Conservation (phyloP, 2,888 invertebrate species). For the Hydriomena furcata region DNA sequence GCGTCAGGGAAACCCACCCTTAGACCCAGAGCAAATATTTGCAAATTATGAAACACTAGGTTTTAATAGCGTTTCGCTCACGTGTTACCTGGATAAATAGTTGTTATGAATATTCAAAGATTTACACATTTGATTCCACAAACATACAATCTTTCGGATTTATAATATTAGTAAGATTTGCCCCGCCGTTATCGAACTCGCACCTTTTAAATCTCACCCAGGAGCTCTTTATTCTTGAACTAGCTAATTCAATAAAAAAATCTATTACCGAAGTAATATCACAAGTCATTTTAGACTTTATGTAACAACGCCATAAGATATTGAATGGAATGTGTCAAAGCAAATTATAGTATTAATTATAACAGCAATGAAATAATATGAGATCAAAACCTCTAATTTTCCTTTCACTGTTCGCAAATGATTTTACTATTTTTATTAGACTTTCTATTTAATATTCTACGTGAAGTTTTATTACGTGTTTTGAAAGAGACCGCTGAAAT, state of each 20-base stretch:
- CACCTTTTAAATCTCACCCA: too few species aligned
- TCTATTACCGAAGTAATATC: slow-evolving; percentile 22
- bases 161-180: too few species aligned
- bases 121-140: too few species aligned
- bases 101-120: too few species aligned
- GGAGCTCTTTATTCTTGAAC: too few species aligned
- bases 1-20: too few species aligned
- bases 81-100: too few species aligned
- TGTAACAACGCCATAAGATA: slow-evolving; percentile 9
- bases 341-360: slow-evolving; percentile 36
- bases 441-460: slow-evolving; percentile 75
- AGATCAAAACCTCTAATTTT: slow-evolving; percentile 60
- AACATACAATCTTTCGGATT: too few species aligned
- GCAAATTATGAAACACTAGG: too few species aligned
- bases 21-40: too few species aligned
- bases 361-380: slow-evolving; percentile 53
- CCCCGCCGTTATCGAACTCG: too few species aligned
- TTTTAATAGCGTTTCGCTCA: too few species aligned
- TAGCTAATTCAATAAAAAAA: slow-evolving; percentile 24
- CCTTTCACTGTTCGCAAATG: slow-evolving; percentile 68
- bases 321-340: slow-evolving; percentile 12
- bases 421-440: slow-evolving; percentile 68
- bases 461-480: slow-evolving; percentile 56
- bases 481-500: slow-evolving; percentile 41
- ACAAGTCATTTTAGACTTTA: slow-evolving; percentile 6